Evolutionary conservation across 2,888 invertebrate genomes (phyloP), one percentile per base, ranked within the genome.

Genomic region (Caenorhabditis angaria): DNA sequence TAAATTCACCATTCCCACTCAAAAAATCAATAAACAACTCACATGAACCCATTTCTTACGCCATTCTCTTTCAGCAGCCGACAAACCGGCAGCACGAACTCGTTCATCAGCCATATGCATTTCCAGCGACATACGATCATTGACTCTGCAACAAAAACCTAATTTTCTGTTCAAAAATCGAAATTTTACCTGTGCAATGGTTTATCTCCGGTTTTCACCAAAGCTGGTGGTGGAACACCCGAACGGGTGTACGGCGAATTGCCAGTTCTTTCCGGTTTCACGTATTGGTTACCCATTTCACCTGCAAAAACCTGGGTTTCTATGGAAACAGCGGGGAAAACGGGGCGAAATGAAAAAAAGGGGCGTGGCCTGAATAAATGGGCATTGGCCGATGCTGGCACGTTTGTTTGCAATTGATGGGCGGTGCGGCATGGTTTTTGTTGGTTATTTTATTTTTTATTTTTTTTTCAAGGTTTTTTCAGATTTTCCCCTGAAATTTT

Each of bases 51-150:
- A 81, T 61, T 82, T 81, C 69, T 67, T 72, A 63, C 86, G 78
- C 86, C 86, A 86, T 67, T 85, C 85, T 47, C 86, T 68, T 61
- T 86, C 86, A n/a, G 85, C 85, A 8, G 81, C 79, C 25, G 80
- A 76, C 61, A 86, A 74, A 22, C 86, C 86, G 28, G 82, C 70
- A 10, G 85, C 81, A 60, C 86, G 82, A 27, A 79, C 80, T 32
- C 80, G 75, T 55, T 82, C 80, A 56, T 82, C 82, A 18, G 81
- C 83, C 86, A 87, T 85, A 62, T 87, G 86, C 65, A 86, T 64
- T 59, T 86, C 85, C 50, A 86, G 74, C 35, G 84, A 85, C 86
- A 86, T 86, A 47, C 82, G 83, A 59, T 86, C 84, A 68, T 83
- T 78, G 48, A 84, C 73, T 60, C 82, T 79, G 58, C 24, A 76